A percentile compares a stretch with the other conserved stretches of the same genome.
These are phyloP conservation scores for Linnaemya vulpina DNA, from an alignment of 2,888 invertebrate genomes.

Conservation along the genomic window DNA sequence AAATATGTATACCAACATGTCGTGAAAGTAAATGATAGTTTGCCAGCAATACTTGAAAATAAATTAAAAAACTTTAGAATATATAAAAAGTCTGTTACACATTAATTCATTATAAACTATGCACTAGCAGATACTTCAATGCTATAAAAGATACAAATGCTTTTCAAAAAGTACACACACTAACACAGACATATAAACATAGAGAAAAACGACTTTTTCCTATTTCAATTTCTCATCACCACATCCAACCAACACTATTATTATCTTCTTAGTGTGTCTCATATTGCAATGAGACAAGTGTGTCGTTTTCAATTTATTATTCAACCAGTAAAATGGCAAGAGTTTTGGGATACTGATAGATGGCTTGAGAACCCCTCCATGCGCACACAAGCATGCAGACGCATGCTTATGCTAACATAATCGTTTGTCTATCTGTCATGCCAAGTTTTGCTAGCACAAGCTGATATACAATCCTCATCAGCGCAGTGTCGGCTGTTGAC, in stretches of 20 bases:
- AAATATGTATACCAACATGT: constrained; percentile 80
- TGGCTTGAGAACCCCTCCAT: not conserved
- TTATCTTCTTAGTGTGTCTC: constrained; percentile 22
- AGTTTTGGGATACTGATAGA: constrained; percentile 54
- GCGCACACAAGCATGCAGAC: not conserved
- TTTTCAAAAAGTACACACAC: too few relatives aligned
- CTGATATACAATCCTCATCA: not conserved
- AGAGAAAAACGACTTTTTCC: too few relatives aligned
- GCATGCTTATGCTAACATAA: constrained; percentile 50
- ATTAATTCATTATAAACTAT: constrained; percentile 35
- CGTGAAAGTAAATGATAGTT: constrained; percentile 68
- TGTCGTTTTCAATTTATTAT: constrained; percentile 69
- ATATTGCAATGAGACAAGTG: constrained; percentile 64
- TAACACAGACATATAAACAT: constrained; percentile 34
- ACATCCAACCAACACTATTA: constrained; percentile 13
- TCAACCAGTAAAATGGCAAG: constrained; percentile 59
- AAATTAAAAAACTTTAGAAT: not conserved
- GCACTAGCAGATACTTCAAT: not conserved
- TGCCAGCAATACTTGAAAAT: constrained; percentile 12
- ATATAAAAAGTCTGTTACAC: constrained; percentile 30
- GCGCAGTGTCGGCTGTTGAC: constrained; percentile 19
- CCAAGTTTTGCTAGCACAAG: constrained; percentile 3
- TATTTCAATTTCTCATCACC: constrained; percentile 4
- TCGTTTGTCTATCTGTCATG: constrained; percentile 48
- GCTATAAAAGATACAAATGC: constrained; percentile 6